Evolutionary conservation across 2,113 vertebrate genomes (phyloP).

Genomic region (Alligator sinensis): DNA sequence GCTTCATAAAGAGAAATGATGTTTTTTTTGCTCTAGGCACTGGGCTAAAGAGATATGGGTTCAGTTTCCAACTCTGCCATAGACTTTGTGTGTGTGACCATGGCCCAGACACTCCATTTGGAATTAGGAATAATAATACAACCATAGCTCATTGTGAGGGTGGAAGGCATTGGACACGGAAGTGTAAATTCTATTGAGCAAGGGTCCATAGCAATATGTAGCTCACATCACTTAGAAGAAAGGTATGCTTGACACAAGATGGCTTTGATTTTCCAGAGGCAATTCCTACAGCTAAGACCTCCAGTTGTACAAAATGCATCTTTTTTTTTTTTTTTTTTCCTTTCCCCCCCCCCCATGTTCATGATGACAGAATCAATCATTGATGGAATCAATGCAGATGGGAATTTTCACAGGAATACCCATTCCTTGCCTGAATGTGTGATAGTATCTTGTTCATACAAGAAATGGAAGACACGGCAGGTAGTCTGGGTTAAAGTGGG

Average conservation of each 20-base stretch:
- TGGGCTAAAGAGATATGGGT: neutral
- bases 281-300: neutral
- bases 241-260: fast-evolving
- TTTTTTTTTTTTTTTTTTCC: too few relatives aligned
- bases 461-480: neutral
- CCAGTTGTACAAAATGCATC: too few relatives aligned
- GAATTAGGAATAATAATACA: neutral
- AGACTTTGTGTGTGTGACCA: neutral
- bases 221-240: neutral
- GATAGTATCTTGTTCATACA: neutral
- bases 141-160: too few relatives aligned
- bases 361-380: too few relatives aligned
- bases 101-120: neutral
- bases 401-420: neutral
- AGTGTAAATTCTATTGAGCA: neutral
- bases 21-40: fast-evolving
- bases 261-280: neutral
- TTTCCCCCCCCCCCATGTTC: too few relatives aligned
- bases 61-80: neutral
- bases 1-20: neutral
- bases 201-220: neutral
- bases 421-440: too few relatives aligned
- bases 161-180: too few relatives aligned
- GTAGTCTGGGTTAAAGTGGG: neutral
- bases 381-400: neutral